A percentile compares a stretch with the other conserved stretches of the same genome.
Evolutionary conservation across 2,888 invertebrate genomes (phyloP).

Genomic region (Campaea margaritaria): DNA sequence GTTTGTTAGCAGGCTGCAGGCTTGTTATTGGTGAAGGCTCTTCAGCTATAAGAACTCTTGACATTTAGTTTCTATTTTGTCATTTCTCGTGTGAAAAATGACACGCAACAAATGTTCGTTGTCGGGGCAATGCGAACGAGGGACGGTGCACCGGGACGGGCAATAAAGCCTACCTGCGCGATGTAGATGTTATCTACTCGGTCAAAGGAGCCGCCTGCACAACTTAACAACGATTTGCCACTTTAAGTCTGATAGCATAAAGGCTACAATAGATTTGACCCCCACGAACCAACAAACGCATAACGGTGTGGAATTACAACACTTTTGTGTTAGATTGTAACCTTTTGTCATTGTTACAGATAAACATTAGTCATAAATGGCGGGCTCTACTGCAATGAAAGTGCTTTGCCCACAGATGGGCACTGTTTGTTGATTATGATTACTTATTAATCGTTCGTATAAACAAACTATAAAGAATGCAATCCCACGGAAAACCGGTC

Average conservation of each 20-base stretch:
- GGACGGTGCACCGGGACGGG: slow-evolving; percentile 49
- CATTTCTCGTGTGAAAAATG: slow-evolving; percentile 67
- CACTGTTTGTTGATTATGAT: not conserved
- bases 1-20: not conserved
- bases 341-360: slow-evolving; percentile 77
- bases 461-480: slow-evolving; percentile 1
- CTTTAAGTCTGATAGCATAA: slow-evolving; percentile 43
- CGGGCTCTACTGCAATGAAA: slow-evolving; percentile 45
- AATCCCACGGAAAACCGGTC: slow-evolving; percentile 18
- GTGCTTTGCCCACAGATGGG: slow-evolving; percentile 13
- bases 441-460: not conserved
- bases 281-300: slow-evolving; percentile 59
- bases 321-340: slow-evolving; percentile 77
- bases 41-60: slow-evolving; percentile 26
- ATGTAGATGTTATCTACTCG: slow-evolving; percentile 80
- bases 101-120: slow-evolving; percentile 56
- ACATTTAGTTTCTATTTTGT: slow-evolving; percentile 35
- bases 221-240: slow-evolving; percentile 41
- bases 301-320: slow-evolving; percentile 82
- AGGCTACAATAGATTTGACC: slow-evolving; percentile 35
- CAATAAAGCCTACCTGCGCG: slow-evolving; percentile 81
- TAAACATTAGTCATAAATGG: slow-evolving; percentile 72
- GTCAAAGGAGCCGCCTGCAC: slow-evolving; percentile 79
- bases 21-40: not conserved
- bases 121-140: slow-evolving; percentile 52